A percentile compares a stretch with the other conserved stretches of the same genome.
phyloP scores from a whole-genome alignment of 2,888 invertebrate species.

The Polyploca ridens region DNA sequence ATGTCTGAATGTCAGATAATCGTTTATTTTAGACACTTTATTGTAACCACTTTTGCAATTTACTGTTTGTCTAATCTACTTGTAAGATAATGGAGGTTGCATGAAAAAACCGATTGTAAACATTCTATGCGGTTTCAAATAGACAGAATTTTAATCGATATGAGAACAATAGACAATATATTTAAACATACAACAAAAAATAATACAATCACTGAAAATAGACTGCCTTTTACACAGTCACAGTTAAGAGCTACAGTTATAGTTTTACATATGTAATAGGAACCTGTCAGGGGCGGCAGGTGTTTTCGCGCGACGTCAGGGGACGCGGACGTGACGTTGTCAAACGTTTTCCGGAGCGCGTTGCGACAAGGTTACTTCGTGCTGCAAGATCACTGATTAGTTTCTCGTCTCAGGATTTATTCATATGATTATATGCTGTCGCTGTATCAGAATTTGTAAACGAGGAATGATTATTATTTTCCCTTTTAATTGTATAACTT shows the following conservation, averaged over 20 bases:
- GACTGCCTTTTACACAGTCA: background rate
- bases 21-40: constrained; percentile 9
- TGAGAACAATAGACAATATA: background rate
- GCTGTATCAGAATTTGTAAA: background rate
- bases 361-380: constrained; percentile 29
- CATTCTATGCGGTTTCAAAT: background rate
- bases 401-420: constrained; percentile 15
- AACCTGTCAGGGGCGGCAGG: constrained; percentile 21
- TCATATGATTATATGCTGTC: constrained; percentile 14
- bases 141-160: constrained; percentile 4
- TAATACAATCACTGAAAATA: background rate
- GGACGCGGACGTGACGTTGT: constrained; percentile 25
- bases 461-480: background rate
- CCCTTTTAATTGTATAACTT: too few species aligned
- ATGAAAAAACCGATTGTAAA: background rate
- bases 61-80: constrained; percentile 8
- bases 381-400: constrained; percentile 26
- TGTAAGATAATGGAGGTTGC: background rate
- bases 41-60: constrained; percentile 9
- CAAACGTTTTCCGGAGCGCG: constrained; percentile 27
- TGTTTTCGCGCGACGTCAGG: constrained; percentile 16
- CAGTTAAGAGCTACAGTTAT: background rate
- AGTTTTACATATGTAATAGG: constrained; percentile 10
- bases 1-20: constrained; percentile 13
- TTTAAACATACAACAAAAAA: background rate